Evolutionary conservation across 1,140 invertebrate species (phyloP), one percentile per base, ranked within the genome.

Genomic region (Rhyzopertha dominica): DNA sequence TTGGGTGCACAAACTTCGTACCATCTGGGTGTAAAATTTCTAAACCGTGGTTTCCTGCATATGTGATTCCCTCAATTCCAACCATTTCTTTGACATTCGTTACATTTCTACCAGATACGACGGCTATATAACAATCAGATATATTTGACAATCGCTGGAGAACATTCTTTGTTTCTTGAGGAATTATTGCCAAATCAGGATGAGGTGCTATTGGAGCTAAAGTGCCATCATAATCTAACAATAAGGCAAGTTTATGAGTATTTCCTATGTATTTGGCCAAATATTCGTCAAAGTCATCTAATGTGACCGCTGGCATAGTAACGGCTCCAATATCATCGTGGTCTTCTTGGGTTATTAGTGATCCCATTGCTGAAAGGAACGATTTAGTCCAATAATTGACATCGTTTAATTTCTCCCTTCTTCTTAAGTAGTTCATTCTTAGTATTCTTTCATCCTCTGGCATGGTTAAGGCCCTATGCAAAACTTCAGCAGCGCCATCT

Each of bases 11-110:
- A 60, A 92, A 94, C 62, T 87, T 88, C 46, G 85, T 90, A 19
- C 88, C 88, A 61, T 93, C 89, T 0, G 89, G 87, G 69, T 93
- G 88, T 23, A 89, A 62, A 58, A 93, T 92, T 68, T 93, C 88
- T 34, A 94, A 64, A 7, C 89, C 90, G 63, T 93, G 90, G 69
- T 87, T 92, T 12, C 90, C 90, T 1, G 89, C 90, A 61, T 93
- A 93, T 0, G 89, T 94, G 13, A 92, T 89, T 36, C 85, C 85
- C 47, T 90, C 84, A 48, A 93, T 90, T 2, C 87, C 88, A 19
- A 94, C 87, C 88, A 91, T 92, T 48, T 84, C 76, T 56, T 87
- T 91, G 0, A 93, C 87, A 64, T 92, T 91, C 53, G 87, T 80
- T 10, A 92, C 84, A 60, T 85, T 89, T 43, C 89, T 73, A 13